Evolutionary conservation across 2,888 invertebrate genomes (phyloP).

Genomic region (Yponomeuta sedellus): DNA sequence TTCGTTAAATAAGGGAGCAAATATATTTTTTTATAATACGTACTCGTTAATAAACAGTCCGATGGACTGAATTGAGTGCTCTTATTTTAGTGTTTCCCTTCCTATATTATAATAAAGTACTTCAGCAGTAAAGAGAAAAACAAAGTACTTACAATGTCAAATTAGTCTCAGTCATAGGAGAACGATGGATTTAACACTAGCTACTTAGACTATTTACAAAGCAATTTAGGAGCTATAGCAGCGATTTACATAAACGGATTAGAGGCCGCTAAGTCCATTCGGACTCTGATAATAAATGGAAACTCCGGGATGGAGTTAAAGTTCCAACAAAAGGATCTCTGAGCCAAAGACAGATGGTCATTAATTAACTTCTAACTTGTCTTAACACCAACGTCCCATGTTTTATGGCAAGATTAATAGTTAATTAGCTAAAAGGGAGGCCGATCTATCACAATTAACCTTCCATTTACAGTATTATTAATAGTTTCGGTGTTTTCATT

Average conservation of each 20-base stretch:
- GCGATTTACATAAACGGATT: slow-evolving; percentile 63
- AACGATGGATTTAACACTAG: not conserved
- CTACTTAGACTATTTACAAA: not conserved
- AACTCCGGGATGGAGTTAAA: slow-evolving; percentile 26
- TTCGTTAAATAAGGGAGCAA: not conserved
- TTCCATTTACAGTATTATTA: not conserved
- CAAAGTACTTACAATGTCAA: no score
- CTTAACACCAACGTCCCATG: slow-evolving; percentile 1
- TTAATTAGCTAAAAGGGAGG: slow-evolving; percentile 5
- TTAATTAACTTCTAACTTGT: slow-evolving; percentile 15
- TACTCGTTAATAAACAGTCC: not conserved
- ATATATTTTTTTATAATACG: not conserved
- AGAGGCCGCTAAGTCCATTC: slow-evolving; percentile 44
- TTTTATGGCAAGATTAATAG: slow-evolving; percentile 8
- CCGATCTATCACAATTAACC: not conserved
- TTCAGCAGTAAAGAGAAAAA: no score
- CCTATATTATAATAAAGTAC: no score
- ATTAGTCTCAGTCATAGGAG: no score
- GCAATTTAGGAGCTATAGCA: slow-evolving; percentile 29
- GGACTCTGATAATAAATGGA: slow-evolving; percentile 59
- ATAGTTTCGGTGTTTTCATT: not conserved
- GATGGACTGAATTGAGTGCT: not conserved
- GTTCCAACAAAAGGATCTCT: slow-evolving; percentile 24
- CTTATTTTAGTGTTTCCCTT: not conserved
- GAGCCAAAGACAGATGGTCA: slow-evolving; percentile 18